A percentile compares a stretch with the other conserved stretches of the same genome.
These are phyloP conservation scores for Malurus splendens DNA, from an alignment of 2,797 vertebrate genomes.

Conservation along the genomic window DNA sequence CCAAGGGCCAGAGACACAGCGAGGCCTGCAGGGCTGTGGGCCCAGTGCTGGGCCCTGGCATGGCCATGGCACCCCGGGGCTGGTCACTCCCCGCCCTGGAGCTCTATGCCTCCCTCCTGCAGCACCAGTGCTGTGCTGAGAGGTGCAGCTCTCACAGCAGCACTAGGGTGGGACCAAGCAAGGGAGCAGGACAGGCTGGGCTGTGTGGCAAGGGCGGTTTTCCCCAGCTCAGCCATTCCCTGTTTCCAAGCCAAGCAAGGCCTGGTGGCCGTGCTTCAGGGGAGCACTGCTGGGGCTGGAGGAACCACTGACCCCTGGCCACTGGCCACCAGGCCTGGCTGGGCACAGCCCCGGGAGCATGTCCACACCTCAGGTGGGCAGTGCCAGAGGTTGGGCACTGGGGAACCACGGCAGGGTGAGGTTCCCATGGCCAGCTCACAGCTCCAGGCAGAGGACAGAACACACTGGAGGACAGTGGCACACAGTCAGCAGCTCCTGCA, in stretches of 20 bases:
- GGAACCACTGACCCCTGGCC: not conserved
- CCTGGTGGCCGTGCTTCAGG: not conserved
- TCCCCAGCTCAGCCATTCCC: not conserved
- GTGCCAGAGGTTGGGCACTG: fast-evolving
- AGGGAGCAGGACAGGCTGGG: conserved; percentile 17
- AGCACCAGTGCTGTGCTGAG: not conserved
- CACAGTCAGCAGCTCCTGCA: not conserved
- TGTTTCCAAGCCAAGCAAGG: not conserved
- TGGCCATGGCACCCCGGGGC: not conserved
- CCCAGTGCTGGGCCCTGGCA: not conserved
- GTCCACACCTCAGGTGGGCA: not conserved
- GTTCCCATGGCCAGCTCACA: not conserved
- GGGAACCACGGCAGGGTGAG: not conserved
- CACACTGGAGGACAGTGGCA: too few relatives aligned
- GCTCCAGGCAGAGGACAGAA: not conserved
- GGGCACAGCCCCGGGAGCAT: not conserved
- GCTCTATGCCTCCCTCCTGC: not conserved
- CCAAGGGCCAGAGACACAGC: not conserved
- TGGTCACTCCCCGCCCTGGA: not conserved
- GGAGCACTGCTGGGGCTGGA: not conserved
- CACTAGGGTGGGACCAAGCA: not conserved
- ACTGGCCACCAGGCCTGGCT: not conserved
- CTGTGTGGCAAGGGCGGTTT: conserved; percentile 41
- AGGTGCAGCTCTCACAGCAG: not conserved
- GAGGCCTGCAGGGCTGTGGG: not conserved